A percentile compares a stretch with the other conserved stretches of the same genome.
Conservation (phyloP, 2,888 invertebrate genomes). For the Epicampocera succincta region DNA sequence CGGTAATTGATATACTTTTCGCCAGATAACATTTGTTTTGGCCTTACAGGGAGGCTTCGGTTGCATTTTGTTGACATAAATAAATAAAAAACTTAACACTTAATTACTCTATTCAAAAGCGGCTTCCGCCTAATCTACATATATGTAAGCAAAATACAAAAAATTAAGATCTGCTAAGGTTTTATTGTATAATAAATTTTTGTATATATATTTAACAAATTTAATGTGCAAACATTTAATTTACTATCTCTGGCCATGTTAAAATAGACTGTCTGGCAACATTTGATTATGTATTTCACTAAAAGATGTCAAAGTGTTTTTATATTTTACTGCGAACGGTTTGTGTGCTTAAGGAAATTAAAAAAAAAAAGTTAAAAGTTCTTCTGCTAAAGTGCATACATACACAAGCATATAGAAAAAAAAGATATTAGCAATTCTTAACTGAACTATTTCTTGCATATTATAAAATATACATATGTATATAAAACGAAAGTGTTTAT, state of each 20-base stretch:
- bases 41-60: no score
- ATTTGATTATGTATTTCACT: conserved; percentile 2
- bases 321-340: conserved; percentile 29
- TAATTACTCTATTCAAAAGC: no score
- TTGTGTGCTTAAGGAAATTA: conserved; percentile 26
- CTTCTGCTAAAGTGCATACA: conserved; percentile 25
- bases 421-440: conserved; percentile 16
- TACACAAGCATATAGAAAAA: background rate
- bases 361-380: no score
- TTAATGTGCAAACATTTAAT: background rate
- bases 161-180: no score
- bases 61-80: no score
- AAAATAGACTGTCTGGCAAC: conserved; percentile 3
- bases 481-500: conserved; percentile 18
- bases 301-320: conserved; percentile 57
- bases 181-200: no score
- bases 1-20: no score
- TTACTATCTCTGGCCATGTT: background rate
- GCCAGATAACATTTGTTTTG: no score
- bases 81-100: no score
- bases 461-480: background rate
- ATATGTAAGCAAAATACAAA: no score
- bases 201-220: no score
- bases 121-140: no score
- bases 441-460: background rate